Evolutionary conservation across 2,888 invertebrate genomes (phyloP).

Genomic region (Cephus runcator): DNA sequence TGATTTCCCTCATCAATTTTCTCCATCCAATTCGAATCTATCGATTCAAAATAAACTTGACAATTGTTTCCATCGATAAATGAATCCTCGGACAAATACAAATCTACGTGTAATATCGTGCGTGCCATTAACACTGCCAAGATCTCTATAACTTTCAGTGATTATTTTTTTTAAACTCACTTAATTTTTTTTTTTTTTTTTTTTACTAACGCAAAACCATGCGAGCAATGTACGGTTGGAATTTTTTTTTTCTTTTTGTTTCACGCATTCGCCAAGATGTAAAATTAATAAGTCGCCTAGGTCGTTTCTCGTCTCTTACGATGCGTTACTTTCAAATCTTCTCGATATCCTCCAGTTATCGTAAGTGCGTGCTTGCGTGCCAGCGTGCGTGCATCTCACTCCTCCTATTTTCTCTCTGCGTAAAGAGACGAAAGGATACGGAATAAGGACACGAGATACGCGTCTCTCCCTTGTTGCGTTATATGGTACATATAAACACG

Average conservation of each 20-base stretch:
- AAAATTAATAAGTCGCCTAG: background rate
- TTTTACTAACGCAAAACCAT: slow-evolving; percentile 23
- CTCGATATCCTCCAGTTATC: background rate
- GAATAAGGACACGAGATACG: background rate
- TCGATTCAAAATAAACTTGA: background rate
- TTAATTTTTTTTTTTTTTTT: slow-evolving; percentile 13
- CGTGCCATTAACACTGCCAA: background rate
- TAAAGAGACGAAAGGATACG: background rate
- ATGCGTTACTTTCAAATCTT: background rate
- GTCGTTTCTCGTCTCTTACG: background rate
- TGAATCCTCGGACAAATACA: background rate
- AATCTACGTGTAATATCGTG: background rate
- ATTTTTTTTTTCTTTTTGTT: background rate
- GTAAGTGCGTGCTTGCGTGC: background rate
- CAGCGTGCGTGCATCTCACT: background rate
- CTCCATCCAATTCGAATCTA: background rate
- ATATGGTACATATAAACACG: background rate
- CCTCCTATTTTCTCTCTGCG: background rate
- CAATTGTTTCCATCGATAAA: too few species aligned
- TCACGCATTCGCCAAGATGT: background rate
- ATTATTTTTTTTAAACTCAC: slow-evolving; percentile 4
- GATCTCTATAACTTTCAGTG: slow-evolving; percentile 5
- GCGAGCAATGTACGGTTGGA: slow-evolving; percentile 23
- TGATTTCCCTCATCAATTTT: background rate
- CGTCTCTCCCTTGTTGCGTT: background rate